Percentiles rank a stretch among this genome's conserved stretches.
Evolutionary conservation across 1,140 invertebrate species (phyloP).

Genomic region (Diabrotica virgifera): DNA sequence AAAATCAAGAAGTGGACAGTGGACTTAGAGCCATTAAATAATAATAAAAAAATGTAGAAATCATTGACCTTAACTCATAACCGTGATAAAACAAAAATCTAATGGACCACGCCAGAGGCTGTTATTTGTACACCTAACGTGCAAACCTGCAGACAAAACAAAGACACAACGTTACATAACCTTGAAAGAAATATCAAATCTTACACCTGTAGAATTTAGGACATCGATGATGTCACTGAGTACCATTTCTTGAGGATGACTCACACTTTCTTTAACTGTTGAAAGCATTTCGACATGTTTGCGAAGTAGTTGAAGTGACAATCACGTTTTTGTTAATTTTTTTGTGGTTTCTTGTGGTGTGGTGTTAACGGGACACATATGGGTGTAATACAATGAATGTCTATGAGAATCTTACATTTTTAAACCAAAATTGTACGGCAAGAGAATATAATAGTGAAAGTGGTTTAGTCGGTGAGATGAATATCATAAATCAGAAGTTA

Average conservation of each 20-base stretch:
- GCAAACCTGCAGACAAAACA: background rate
- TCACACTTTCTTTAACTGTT: conserved; percentile 10
- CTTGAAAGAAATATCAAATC: conserved; percentile 3
- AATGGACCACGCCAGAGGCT: no score
- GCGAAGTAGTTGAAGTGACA: background rate
- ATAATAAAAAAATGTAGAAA: no score
- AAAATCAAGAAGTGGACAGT: no score
- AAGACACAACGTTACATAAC: background rate
- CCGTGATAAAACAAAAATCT: no score
- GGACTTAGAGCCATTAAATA: no score
- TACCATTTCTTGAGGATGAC: conserved; percentile 8
- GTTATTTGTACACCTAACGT: no score
- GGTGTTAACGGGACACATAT: background rate
- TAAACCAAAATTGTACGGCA: background rate
- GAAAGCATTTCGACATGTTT: background rate
- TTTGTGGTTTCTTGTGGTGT: background rate
- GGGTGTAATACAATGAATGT: background rate
- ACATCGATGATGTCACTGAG: background rate
- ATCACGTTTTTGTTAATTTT: background rate
- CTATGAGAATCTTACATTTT: background rate
- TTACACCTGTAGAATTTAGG: conserved; percentile 4
- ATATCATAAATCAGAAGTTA: no score
- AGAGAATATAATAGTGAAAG: background rate
- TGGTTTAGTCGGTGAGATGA: background rate
- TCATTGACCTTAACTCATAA: no score